Evolutionary conservation across 2,797 vertebrate species (phyloP).

Genomic region (Epinephelus coioides): DNA sequence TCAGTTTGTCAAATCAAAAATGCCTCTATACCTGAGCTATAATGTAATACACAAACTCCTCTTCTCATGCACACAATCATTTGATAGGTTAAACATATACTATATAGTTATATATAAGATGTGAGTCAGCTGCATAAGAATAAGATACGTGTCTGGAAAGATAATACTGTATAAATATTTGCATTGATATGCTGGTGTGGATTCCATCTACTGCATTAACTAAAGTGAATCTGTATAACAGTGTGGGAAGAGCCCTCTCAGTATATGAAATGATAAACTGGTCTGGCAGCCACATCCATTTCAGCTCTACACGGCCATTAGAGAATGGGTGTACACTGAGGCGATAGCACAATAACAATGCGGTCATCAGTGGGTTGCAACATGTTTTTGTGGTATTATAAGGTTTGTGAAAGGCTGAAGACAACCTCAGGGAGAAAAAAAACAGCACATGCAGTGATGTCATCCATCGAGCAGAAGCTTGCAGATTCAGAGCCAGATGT

Average conservation of each 20-base stretch:
- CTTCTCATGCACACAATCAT: too few relatives aligned
- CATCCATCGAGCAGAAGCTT: conserved; percentile 58
- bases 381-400: conserved; percentile 26
- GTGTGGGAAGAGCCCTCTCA: not conserved
- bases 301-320: not conserved
- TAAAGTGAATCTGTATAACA: conserved; percentile 7
- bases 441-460: conserved; percentile 65
- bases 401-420: conserved; percentile 38
- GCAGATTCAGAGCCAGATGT: conserved; percentile 71
- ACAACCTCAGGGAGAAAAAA: conserved; percentile 37
- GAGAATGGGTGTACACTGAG: conserved; percentile 39
- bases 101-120: too few relatives aligned
- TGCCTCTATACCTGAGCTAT: too few relatives aligned
- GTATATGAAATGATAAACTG: not conserved
- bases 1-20: too few relatives aligned
- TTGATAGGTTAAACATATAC: too few relatives aligned
- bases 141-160: not conserved
- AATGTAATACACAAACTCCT: too few relatives aligned
- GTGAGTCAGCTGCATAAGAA: not conserved
- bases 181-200: not conserved
- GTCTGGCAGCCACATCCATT: conserved; percentile 11
- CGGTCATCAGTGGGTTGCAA: conserved; percentile 32
- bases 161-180: not conserved
- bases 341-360: conserved; percentile 46
- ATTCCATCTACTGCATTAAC: conserved; percentile 15